Evolutionary conservation across 1,140 invertebrate genomes (phyloP).

Genomic region (Drosophila burlai): DNA sequence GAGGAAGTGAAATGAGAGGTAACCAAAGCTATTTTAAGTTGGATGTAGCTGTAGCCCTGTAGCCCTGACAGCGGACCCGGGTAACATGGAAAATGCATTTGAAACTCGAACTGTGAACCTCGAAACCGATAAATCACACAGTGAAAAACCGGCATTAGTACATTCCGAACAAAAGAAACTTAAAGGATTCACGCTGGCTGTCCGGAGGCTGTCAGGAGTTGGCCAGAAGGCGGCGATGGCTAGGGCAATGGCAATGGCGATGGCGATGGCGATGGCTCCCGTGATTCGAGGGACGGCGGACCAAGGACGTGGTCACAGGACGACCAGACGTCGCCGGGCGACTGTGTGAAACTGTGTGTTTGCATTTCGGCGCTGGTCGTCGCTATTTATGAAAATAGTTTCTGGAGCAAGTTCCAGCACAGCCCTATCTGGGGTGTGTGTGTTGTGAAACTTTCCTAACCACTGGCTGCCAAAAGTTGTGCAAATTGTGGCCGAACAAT

Average conservation of each 20-base stretch:
- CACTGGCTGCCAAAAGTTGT: conserved; percentile 76
- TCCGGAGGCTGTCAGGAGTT: conserved; percentile 49
- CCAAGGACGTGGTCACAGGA: conserved; percentile 14
- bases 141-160: conserved; percentile 84
- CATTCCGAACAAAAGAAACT: conserved; percentile 72
- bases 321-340: conserved; percentile 63
- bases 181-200: conserved; percentile 77
- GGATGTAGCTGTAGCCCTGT: conserved; percentile 44
- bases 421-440: conserved; percentile 14
- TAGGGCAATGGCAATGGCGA: not conserved
- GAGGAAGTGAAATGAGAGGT: conserved; percentile 31
- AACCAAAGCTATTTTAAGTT: conserved; percentile 71
- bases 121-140: conserved; percentile 83
- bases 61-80: conserved; percentile 31
- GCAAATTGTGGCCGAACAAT: conserved; percentile 78
- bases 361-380: conserved; percentile 72
- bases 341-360: conserved; percentile 49
- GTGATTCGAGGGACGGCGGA: conserved; percentile 20
- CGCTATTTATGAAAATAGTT: conserved; percentile 82
- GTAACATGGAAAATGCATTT: conserved; percentile 83
- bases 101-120: conserved; percentile 82
- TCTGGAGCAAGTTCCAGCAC: conserved; percentile 50
- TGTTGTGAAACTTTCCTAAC: conserved; percentile 70
- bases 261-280: not conserved
- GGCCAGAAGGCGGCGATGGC: conserved; percentile 25